Percentiles rank a stretch among this genome's conserved stretches.
Conservation (phyloP, 2,888 invertebrate genomes). For the Trachelus troglodyta region DNA sequence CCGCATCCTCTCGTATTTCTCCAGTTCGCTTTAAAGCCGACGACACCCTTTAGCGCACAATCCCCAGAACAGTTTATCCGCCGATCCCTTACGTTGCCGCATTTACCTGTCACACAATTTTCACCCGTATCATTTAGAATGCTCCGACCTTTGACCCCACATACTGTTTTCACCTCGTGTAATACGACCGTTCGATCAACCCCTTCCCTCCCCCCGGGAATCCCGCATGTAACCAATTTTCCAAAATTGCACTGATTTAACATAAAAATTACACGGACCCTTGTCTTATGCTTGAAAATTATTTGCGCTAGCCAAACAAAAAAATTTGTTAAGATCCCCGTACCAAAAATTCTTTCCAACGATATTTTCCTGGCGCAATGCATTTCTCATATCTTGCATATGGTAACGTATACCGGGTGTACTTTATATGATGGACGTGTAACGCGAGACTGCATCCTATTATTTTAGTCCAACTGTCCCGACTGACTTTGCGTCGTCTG, state of each 20-base stretch:
- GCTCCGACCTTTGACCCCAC: background rate
- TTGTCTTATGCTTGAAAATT: background rate
- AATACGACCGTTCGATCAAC: background rate
- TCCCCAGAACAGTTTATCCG: background rate
- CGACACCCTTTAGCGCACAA: background rate
- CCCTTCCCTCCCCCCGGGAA: background rate
- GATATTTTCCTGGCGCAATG: background rate
- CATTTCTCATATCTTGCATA: background rate
- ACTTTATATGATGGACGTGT: background rate
- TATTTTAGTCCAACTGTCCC: background rate
- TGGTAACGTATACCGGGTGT: background rate
- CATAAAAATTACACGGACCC: background rate
- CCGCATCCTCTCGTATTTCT: slow-evolving; percentile 11
- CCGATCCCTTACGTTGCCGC: background rate
- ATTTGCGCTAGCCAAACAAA: background rate
- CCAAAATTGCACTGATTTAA: background rate
- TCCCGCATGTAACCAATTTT: background rate
- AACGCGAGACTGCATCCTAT: background rate
- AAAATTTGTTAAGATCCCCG: rapidly evolving
- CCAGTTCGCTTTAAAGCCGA: background rate
- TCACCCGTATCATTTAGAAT: background rate
- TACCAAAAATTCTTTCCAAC: background rate
- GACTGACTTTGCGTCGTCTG: background rate
- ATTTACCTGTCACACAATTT: background rate
- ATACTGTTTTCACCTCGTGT: background rate